Evolutionary conservation across 2,113 vertebrate species (phyloP), one percentile per base, ranked within the genome.

Genomic region (Hipposideros armiger): DNA sequence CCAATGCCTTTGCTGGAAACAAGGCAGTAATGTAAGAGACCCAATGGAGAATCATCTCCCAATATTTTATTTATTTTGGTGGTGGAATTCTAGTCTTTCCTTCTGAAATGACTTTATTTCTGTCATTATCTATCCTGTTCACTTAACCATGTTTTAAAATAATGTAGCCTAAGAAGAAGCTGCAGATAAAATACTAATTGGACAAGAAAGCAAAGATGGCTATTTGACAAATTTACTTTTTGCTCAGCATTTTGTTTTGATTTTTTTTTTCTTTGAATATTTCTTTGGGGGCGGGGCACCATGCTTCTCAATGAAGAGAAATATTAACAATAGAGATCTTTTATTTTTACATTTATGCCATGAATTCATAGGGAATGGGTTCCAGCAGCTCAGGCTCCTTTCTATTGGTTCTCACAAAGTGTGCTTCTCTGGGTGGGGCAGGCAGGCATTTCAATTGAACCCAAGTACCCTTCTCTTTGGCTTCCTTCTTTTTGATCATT

Each of bases 21-120:
- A 24, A 6, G 20, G 30, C 15, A 56, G 36, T 84, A 69, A 52
- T 72, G 0, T 69, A 19, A 42, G 15, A 85, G 10, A 73, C 4
- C 3, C 8, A 26, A 3, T 66, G 28, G 85, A 76, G 45, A 86
- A 9, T 11, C 54, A 7, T 50, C 17, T 86, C 9, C 28, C 17
- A 32, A 62, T 66, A 80, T 30, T 40, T 92, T 45, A n/a, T 40
- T 84, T 90, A 60, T 78, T 87, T 92, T 64, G 36, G 58, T 94
- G 42, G 14, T 91, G 20, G 15, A 40, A 47, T 72, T 87, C 26
- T 78, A 82, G 5, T 11, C 26, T 88, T 91, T 88, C 3, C 16
- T 67, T 47, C 32, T 80, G 11, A 74, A 92, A 28, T 85, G 32
- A 16, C 47, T 52, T 84, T 89, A 64, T 77, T 90, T 80, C 7